Conservation (phyloP, 2,797 vertebrate species). For the Chaetophractus vellerosus region DNA sequence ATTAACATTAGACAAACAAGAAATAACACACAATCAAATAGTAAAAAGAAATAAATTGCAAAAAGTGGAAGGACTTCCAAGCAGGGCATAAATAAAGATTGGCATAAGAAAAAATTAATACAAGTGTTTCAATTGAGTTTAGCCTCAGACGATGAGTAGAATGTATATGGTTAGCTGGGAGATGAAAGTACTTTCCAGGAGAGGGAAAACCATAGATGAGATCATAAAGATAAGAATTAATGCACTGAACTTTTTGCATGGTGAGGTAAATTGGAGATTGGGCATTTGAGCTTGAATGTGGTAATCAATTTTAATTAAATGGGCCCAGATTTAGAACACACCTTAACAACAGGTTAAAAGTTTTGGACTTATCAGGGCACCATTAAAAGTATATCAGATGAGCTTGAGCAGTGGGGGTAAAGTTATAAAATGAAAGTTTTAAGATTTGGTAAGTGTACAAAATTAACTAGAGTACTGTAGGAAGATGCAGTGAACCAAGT, state of each 20-base stretch:
- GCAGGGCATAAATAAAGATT: background rate
- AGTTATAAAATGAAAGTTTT: background rate
- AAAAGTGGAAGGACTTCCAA: background rate
- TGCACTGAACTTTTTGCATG: background rate
- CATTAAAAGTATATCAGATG: background rate
- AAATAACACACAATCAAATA: background rate
- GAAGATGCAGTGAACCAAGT: too few relatives aligned
- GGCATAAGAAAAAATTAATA: background rate
- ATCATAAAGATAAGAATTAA: background rate
- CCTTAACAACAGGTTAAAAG: background rate
- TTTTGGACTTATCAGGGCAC: background rate
- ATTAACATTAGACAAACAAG: background rate
- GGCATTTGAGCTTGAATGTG: background rate
- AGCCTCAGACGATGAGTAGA: background rate
- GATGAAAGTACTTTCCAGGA: slow-evolving; percentile 9
- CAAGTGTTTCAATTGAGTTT: background rate
- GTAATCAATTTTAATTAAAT: background rate
- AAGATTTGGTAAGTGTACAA: background rate
- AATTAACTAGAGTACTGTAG: background rate
- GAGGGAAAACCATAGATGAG: background rate
- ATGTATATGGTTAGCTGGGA: background rate
- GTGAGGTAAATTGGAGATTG: background rate
- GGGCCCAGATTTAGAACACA: background rate
- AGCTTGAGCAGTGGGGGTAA: background rate
- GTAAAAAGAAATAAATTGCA: background rate